phyloP scores from a whole-genome alignment of 2,797 vertebrate species.

The Enteromius radiatus region DNA sequence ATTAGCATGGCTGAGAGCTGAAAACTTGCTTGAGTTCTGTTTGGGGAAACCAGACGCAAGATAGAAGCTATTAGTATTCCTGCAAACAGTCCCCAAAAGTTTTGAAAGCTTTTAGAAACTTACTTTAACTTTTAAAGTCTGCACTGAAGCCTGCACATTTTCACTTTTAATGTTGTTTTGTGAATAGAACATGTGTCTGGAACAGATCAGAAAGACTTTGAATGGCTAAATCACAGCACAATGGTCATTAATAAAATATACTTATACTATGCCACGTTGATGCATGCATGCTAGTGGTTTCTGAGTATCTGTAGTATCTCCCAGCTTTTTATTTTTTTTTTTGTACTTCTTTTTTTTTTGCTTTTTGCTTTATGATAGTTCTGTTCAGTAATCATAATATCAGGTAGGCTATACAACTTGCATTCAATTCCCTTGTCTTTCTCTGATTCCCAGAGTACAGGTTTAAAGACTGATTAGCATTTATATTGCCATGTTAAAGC shows the following conservation, averaged over 20 bases:
- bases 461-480: slow-evolving; percentile 79
- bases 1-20: slow-evolving; percentile 40
- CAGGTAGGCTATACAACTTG: slow-evolving; percentile 1
- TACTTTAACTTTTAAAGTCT: slow-evolving; percentile 10
- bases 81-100: slow-evolving; percentile 6
- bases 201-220: neutral
- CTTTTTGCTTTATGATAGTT: neutral
- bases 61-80: slow-evolving; percentile 28
- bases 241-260: neutral
- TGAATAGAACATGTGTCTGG: slow-evolving; percentile 10
- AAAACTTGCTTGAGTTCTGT: slow-evolving; percentile 26
- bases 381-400: slow-evolving; percentile 15
- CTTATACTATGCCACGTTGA: neutral
- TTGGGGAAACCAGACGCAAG: slow-evolving; percentile 2
- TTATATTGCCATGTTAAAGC: slow-evolving; percentile 75
- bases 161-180: slow-evolving; percentile 11
- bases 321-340: too few species aligned
- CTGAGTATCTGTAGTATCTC: neutral
- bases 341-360: neutral
- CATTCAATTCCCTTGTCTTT: slow-evolving; percentile 54
- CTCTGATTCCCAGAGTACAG: slow-evolving; percentile 69
- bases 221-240: neutral
- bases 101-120: neutral
- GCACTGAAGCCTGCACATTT: neutral
- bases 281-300: neutral